Evolutionary conservation across 30 jellyfish, hydroid and myxozoan genomes (phyloP), one percentile per base, ranked within the genome.

Genomic region (Nemopilema nomurai): DNA sequence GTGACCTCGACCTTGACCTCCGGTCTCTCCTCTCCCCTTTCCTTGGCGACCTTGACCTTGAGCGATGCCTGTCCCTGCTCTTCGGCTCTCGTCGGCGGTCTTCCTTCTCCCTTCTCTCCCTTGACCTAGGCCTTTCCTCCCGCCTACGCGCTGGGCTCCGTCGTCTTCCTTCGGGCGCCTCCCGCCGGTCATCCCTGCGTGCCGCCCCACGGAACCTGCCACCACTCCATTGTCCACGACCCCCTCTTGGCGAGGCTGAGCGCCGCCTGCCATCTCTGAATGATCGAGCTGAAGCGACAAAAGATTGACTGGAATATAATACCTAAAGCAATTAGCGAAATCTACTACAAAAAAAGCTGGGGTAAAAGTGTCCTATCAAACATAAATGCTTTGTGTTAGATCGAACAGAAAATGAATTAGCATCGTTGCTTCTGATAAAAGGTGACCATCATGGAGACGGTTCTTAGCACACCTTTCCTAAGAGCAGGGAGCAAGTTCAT

Each of bases 121-220:
- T 76, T 50, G 74, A 27, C 76, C 41, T 76, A 24, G 29, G 76
- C 17, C 70, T 67, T 28, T 72, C 86, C 6, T 83, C 92, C 50
- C 92, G 81, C 27, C 92, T 83, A 53, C 92, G 50, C 20, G 72
- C 69, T 28, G 92, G 92, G 62, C 86, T 70, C 8, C 74, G 81
- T 16, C 92, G 52, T 62, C 86, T 71, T 16, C 86, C 81, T 7
- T 49, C 53, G 63, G 28, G 71, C 18, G 65, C 79, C 18, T 79
- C 83, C n/a, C 83, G 30, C 30, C 83, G 83, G 8, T 32, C 49
- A 18, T 73, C 83, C 24, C 83, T 32, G 1, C 89, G 69, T 27
- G 8, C 62, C 16, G 67, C 80, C 23, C 89, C 67, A 26, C 89
- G 81, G 69, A n/a, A 67, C 74, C 89, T 80, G 50, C 51, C 53